phyloP scores from a whole-genome alignment of 2,797 vertebrate genomes.

The Lemur catta region DNA sequence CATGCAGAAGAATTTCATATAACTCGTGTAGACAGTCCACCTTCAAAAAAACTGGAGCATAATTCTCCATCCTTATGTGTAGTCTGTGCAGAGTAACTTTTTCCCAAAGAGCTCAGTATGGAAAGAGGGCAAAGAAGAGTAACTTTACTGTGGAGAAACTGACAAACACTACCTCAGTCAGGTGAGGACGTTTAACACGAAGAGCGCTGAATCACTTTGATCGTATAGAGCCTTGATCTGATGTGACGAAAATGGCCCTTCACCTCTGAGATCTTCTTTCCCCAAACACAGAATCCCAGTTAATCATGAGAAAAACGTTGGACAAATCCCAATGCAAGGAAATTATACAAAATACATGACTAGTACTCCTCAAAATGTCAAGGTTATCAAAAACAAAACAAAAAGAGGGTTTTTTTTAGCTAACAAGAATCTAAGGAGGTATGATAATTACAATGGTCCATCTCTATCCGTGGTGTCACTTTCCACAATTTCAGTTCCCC shows the following conservation, averaged over 20 bases:
- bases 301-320: neutral
- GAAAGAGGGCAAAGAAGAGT: neutral
- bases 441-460: too few relatives aligned
- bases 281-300: neutral
- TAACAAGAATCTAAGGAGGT: too few relatives aligned
- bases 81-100: neutral
- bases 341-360: too few relatives aligned
- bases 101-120: too few relatives aligned
- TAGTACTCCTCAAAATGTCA: too few relatives aligned
- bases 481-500: too few relatives aligned
- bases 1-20: neutral
- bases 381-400: neutral
- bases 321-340: neutral
- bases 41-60: neutral
- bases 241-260: neutral
- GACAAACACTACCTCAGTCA: neutral
- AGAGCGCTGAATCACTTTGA: too few relatives aligned
- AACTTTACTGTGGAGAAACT: neutral
- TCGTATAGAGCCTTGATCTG: neutral
- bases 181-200: neutral
- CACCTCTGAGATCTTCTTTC: neutral
- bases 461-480: too few relatives aligned
- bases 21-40: neutral
- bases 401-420: neutral
- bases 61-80: fast-evolving